phyloP scores from a whole-genome alignment of 2,797 vertebrate species.

The Crotalus adamanteus region DNA sequence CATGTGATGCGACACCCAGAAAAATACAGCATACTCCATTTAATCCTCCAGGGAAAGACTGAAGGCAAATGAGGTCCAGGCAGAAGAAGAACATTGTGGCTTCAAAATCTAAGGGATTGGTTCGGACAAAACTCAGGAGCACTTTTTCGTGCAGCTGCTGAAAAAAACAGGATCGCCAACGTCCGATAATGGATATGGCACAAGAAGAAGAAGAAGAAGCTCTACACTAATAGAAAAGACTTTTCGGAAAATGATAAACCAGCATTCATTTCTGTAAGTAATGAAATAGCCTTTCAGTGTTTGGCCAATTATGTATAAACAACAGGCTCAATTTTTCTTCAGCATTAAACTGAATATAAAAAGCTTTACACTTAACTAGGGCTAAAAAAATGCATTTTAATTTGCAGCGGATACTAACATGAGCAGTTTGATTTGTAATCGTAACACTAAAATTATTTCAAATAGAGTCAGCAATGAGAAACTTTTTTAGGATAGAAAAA shows the following conservation, averaged over 20 bases:
- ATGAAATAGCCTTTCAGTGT: background rate
- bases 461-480: background rate
- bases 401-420: background rate
- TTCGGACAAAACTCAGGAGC: no score
- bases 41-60: no score
- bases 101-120: no score
- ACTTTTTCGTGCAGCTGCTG: no score
- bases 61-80: no score
- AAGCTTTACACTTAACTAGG: background rate
- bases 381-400: background rate
- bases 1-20: no score
- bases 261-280: background rate
- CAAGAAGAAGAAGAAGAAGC: no score
- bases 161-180: no score
- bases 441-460: background rate
- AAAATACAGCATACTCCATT: no score
- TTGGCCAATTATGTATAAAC: background rate
- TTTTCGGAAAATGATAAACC: background rate
- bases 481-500: background rate
- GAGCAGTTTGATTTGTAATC: background rate
- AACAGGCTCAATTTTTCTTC: background rate
- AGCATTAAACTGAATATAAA: background rate
- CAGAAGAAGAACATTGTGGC: no score
- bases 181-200: no score
- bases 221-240: background rate